Base-by-base conservation (phyloP, 1,140 invertebrate species). In the Eueides isabella region DNA sequence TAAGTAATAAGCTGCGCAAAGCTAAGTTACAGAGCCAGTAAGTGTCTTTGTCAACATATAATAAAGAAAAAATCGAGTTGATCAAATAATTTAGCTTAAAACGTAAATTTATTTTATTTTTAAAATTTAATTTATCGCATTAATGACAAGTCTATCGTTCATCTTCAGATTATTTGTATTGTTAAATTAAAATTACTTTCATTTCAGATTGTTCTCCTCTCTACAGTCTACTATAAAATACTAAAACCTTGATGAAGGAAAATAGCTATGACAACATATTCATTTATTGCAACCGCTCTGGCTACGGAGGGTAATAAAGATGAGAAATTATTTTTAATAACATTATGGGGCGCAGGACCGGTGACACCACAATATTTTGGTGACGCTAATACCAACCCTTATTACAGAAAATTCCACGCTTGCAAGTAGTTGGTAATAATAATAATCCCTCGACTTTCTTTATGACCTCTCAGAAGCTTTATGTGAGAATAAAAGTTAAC, bases 321-420 rank as follows among this genome's bases (percentile, higher is more conserved):
- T 83, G 81, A 83, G 81, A 83, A 83, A 83, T 83, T 81, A 83
- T 83, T 83, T 83, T 83, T 82, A 82, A 82, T 83, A 83, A 83
- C 78, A 83, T 78, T 75, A 79, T 67, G 70, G 79, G 77, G 75
- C 75, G 63, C 41, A 61, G 63, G 64, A 28, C 61, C 61, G 72
- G 74, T 86, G 88, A 86, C 83, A 81, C 71, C 70, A 76, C 85
- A 86, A 89, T 89, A 91, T 91, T 88, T 86, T 84, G 82, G 74
- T 61, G 64, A 71, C 69, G 74, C 80, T 86, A 83, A 70, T 75
- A 86, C 81, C 82, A 61, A 72, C 85, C 83, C 86, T 85, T 87
- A 89, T 88, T 85, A 88, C 80, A 67, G 77, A 71, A 80, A 85
- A 89, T 89, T 91, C 87, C 83, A 86, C 80, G 79, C 82, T 74